phyloP scores from a whole-genome alignment of 1,140 invertebrate genomes.

The Samia ricini region DNA sequence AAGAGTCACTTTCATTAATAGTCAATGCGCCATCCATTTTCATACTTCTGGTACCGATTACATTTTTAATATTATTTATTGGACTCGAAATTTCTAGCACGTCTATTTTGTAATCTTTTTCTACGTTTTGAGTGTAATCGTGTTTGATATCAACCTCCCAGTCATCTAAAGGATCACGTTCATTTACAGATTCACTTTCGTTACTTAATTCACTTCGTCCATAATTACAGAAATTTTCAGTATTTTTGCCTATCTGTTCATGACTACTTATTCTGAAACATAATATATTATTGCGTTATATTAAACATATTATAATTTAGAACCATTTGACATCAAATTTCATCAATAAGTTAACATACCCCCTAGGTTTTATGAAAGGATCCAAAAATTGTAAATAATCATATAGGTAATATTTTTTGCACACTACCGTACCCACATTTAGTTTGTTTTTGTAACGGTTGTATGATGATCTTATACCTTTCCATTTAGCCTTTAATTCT shows the following conservation, averaged over 20 bases:
- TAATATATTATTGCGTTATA: background rate
- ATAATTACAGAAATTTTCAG: background rate
- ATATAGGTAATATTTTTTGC: constrained; percentile 37
- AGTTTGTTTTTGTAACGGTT: constrained; percentile 35
- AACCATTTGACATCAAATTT: background rate
- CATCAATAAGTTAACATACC: constrained; percentile 16
- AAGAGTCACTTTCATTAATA: background rate
- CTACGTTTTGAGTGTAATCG: background rate
- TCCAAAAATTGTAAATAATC: constrained; percentile 33
- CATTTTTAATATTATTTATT: background rate
- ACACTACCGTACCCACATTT: background rate
- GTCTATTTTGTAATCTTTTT: background rate
- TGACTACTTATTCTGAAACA: constrained; percentile 5
- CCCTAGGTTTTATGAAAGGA: constrained; percentile 25
- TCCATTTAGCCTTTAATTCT: constrained; percentile 39
- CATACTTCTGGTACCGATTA: background rate
- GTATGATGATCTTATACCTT: constrained; percentile 38
- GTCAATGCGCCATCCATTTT: background rate
- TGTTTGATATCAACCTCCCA: constrained; percentile 7
- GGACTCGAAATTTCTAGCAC: background rate
- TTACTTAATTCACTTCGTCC: constrained; percentile 13
- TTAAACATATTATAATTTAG: background rate
- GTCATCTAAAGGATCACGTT: constrained; percentile 16
- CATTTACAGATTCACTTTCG: constrained; percentile 13
- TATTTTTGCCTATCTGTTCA: constrained; percentile 4